Evolutionary conservation across 1,140 invertebrate species (phyloP).

Genomic region (Callitettix versicolor): DNA sequence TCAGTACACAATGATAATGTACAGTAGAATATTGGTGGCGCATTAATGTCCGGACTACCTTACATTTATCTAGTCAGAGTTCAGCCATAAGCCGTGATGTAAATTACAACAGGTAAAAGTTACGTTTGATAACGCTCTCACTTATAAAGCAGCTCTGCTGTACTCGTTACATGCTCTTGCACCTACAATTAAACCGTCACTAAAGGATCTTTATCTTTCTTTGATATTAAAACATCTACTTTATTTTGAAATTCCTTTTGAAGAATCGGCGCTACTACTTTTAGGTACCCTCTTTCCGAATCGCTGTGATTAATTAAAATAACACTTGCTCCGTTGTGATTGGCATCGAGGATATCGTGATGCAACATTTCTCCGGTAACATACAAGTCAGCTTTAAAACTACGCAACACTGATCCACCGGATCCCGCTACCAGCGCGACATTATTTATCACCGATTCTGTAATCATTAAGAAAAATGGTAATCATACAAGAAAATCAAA

Average conservation of each 20-base stretch:
- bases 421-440: slow-evolving; percentile 87
- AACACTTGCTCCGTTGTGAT: slow-evolving; percentile 62
- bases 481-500: slow-evolving; percentile 3
- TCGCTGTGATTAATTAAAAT: slow-evolving; percentile 92
- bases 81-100: too few species aligned
- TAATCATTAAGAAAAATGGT: slow-evolving; percentile 20
- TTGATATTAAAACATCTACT: slow-evolving; percentile 57
- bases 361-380: slow-evolving; percentile 93
- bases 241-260: slow-evolving; percentile 31
- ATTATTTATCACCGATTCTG: slow-evolving; percentile 36
- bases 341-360: slow-evolving; percentile 84
- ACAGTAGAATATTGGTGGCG: too few species aligned
- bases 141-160: too few species aligned
- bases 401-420: slow-evolving; percentile 63
- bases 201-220: slow-evolving; percentile 56
- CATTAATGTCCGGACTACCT: too few species aligned
- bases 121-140: too few species aligned
- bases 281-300: slow-evolving; percentile 82
- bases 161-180: too few species aligned
- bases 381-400: slow-evolving; percentile 64
- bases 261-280: slow-evolving; percentile 43
- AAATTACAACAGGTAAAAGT: too few species aligned
- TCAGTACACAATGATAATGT: too few species aligned
- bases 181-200: slow-evolving; percentile 30
- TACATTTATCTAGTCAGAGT: too few species aligned